Conservation (phyloP, 2,113 vertebrate genomes). For the Dipodomys ordii region DNA sequence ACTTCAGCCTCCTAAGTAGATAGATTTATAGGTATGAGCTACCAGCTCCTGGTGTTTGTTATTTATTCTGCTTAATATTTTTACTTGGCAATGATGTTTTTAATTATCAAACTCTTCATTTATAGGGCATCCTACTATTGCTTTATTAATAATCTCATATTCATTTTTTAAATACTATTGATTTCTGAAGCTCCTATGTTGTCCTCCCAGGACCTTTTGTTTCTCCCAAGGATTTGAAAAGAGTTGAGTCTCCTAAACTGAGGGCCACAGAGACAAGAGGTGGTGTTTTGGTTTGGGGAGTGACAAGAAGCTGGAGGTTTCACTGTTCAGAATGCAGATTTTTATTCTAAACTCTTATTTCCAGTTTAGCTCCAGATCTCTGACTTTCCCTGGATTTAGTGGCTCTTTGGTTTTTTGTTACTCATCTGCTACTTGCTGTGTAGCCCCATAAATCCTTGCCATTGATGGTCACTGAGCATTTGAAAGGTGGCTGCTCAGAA, state of each 20-base stretch:
- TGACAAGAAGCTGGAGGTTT: background rate
- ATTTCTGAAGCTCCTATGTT: constrained; percentile 48
- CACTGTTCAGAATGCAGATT: background rate
- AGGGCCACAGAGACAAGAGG: background rate
- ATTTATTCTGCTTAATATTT: background rate
- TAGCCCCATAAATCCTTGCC: background rate
- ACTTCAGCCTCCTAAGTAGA: too few species aligned
- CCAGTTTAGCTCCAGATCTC: background rate
- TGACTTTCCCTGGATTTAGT: background rate
- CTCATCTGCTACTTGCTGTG: background rate
- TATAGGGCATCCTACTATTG: background rate
- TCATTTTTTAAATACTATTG: background rate
- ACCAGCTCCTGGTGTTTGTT: too few species aligned
- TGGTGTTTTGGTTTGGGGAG: background rate
- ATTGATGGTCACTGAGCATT: background rate
- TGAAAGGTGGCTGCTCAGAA: background rate
- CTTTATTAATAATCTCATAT: background rate
- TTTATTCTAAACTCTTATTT: background rate
- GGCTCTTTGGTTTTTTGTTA: background rate
- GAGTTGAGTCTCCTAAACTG: background rate
- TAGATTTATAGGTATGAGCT: too few species aligned
- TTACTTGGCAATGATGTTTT: background rate
- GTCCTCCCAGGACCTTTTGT: background rate
- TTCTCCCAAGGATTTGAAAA: background rate
- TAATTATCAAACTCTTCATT: constrained; percentile 9